Base-by-base conservation (phyloP, 2,888 invertebrate genomes). In the Seira ritae region DNA sequence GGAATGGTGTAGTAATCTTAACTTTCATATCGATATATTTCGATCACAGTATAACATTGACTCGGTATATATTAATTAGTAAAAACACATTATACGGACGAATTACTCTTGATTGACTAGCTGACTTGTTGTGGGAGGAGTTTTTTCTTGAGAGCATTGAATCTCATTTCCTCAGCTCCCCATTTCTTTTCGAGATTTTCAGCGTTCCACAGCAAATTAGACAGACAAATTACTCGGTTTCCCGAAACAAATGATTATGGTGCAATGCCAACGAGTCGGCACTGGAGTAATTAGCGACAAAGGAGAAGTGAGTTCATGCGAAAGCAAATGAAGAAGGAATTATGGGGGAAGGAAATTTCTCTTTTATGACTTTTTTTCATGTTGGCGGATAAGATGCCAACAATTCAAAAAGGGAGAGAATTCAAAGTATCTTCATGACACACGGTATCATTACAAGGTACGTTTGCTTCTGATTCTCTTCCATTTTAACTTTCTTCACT, bases 191-290 rank as follows among this genome's bases (percentile, higher is more conserved):
- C 76, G 71, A 69, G 76, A 84, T 85, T 78, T 78, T 85, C 80
- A 86, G 84, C 87, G 85, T 88, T 87, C 87, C 86, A 84, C 84
- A 87, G 84, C 87, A 89, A 89, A 89, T 89, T 89, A 87, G 88
- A 86, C 85, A 88, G 88, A 89, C 89, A 88, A 89, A 89, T 89
- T 88, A 86, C 87, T 87, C 74, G 83, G 81, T 81, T 86, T 86
- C 76, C 82, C 77, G 79, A 88, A 86, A 88, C 89, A 88, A 88
- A 88, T 88, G 87, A 86, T 86, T 87, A 85, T 86, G 85, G 87
- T 87, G 85, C 84, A 82, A 85, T 83, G 87, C 85, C 86, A 85
- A 86, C 78, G 82, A 86, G 83, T 84, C 83, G 78, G 85, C 84
- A 85, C 83, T 82, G 86, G 84, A 88, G 87, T 88, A 85, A 88